Conservation (phyloP, 1,140 invertebrate genomes). For the Andrena cerasifolii region DNA sequence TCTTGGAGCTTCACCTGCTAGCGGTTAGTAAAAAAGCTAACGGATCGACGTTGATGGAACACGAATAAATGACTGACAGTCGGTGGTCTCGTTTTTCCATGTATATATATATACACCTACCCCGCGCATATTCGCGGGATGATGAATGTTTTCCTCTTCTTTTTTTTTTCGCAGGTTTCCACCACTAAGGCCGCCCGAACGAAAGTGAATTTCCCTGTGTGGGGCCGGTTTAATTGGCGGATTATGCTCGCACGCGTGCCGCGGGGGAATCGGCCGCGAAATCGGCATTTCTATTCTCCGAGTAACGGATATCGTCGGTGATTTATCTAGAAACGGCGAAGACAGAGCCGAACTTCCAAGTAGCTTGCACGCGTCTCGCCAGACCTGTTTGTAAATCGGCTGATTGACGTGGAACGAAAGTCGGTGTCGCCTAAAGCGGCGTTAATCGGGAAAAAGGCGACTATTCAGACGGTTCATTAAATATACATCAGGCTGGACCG, state of each 20-base stretch:
- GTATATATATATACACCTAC: background rate
- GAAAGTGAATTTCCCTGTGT: conserved; percentile 39
- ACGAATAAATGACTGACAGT: background rate
- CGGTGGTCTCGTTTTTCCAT: background rate
- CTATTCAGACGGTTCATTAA: conserved; percentile 3
- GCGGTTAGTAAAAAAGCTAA: too few species aligned
- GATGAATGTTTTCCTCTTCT: too few species aligned
- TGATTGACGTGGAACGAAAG: conserved; percentile 36
- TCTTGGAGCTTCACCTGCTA: too few species aligned
- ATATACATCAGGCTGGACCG: background rate
- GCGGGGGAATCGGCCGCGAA: background rate
- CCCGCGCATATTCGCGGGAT: background rate
- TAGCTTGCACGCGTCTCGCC: background rate
- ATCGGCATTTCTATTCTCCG: conserved; percentile 5
- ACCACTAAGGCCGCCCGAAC: background rate
- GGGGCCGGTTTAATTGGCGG: conserved; percentile 11
- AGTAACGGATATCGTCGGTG: background rate
- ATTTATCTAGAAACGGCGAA: background rate
- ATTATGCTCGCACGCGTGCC: too few species aligned
- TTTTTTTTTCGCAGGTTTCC: background rate
- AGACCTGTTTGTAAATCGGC: background rate
- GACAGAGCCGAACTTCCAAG: conserved; percentile 5
- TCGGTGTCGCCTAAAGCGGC: background rate
- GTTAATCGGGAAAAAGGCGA: background rate
- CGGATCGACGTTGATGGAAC: background rate